Evolutionary conservation across 1,140 invertebrate species (phyloP).

Genomic region (Drosophila varians): DNA sequence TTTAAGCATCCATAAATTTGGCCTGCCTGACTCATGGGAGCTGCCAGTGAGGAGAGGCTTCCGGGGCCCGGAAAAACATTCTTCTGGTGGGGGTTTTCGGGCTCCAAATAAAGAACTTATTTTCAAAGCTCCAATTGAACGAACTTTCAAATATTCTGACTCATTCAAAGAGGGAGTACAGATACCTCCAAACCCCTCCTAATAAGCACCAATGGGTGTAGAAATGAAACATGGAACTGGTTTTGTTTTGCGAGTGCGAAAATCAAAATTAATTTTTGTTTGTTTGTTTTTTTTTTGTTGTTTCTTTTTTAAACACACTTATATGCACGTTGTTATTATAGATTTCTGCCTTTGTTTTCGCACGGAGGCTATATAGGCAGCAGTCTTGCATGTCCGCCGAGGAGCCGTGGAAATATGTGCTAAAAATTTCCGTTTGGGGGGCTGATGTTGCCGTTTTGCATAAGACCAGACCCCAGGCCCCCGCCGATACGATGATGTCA

Average conservation of each 20-base stretch:
- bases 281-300: conserved; percentile 18
- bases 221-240: conserved; percentile 37
- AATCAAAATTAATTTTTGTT: no score
- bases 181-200: not conserved
- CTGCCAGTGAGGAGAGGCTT: no score
- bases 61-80: no score
- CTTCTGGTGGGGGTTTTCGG: no score
- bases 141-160: not conserved
- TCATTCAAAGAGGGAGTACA: not conserved
- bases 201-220: not conserved
- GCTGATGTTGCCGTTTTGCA: conserved; percentile 28
- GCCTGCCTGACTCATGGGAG: conserved; percentile 46
- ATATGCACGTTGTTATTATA: conserved; percentile 41
- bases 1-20: conserved; percentile 26
- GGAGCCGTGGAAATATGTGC: conserved; percentile 47
- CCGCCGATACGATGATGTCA: conserved; percentile 44
- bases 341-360: conserved; percentile 55
- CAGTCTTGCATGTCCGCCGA: conserved; percentile 65
- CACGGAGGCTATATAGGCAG: conserved; percentile 13
- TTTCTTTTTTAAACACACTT: conserved; percentile 21
- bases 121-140: no score
- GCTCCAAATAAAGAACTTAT: not conserved
- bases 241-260: not conserved
- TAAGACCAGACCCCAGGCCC: conserved; percentile 35
- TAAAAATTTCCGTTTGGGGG: conserved; percentile 23